These are phyloP conservation scores for Iguana delicatissima DNA, from an alignment of 2,797 vertebrate species.

Conservation along the genomic window DNA sequence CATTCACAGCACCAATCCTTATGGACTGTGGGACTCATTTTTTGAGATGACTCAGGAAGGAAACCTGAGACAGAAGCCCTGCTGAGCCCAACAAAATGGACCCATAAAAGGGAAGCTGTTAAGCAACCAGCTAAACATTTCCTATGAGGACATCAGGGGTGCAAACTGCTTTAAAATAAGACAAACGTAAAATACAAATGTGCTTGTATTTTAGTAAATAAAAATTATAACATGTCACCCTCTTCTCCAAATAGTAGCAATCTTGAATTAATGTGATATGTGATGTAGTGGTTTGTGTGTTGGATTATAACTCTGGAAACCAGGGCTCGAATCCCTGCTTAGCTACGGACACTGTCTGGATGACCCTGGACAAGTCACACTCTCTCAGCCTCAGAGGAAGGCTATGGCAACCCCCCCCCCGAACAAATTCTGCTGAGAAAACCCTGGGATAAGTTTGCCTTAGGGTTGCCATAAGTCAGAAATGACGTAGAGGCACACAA, in stretches of 20 bases:
- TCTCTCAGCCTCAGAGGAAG: too few relatives aligned
- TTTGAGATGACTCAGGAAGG: neutral
- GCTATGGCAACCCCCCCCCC: too few relatives aligned
- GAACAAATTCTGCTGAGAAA: too few relatives aligned
- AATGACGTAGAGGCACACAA: too few relatives aligned
- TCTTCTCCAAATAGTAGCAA: neutral
- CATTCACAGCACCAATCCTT: neutral
- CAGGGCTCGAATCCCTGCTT: too few relatives aligned
- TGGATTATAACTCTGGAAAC: too few relatives aligned
- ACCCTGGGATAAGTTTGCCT: too few relatives aligned
- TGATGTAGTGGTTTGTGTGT: neutral
- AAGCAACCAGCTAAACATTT: neutral
- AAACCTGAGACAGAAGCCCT: neutral
- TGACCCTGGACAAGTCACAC: too few relatives aligned
- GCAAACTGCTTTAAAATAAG: neutral
- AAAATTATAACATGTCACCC: neutral
- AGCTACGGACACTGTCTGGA: too few relatives aligned
- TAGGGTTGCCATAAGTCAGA: too few relatives aligned
- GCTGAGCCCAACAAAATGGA: neutral
- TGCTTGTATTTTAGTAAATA: neutral
- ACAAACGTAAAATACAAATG: neutral
- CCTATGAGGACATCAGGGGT: neutral
- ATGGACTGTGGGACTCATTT: rapidly evolving
- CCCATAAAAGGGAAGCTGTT: neutral
- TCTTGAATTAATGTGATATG: neutral